These are phyloP conservation scores for Tiliacea aurago DNA, from an alignment of 2,888 invertebrate genomes.

Conservation along the genomic window DNA sequence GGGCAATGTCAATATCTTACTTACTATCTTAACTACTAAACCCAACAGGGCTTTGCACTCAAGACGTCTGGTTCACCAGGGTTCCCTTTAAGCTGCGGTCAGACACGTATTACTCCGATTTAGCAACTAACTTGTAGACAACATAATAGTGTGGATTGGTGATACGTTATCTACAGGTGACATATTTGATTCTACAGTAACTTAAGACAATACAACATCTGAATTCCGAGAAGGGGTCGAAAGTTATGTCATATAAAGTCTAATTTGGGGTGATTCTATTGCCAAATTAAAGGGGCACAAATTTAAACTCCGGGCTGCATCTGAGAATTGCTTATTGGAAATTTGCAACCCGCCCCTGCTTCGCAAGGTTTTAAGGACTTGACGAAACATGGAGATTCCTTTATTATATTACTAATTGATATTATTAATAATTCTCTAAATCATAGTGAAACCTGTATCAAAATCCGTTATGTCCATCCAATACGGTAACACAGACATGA, in stretches of 20 bases:
- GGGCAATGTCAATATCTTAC: too few relatives aligned
- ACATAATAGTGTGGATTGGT: not conserved
- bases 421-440: too few relatives aligned
- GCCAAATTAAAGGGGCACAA: not conserved
- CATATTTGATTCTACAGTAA: not conserved
- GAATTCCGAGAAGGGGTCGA: not conserved
- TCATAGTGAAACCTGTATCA: not conserved
- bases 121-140: not conserved
- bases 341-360: too few relatives aligned
- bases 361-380: not conserved
- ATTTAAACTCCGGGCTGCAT: not conserved
- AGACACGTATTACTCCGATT: not conserved
- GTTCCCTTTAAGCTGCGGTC: slow-evolving; percentile 1
- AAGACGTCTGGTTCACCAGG: slow-evolving; percentile 15
- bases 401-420: too few relatives aligned
- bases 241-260: not conserved
- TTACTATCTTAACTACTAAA: too few relatives aligned
- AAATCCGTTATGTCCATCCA: not conserved
- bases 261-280: not conserved
- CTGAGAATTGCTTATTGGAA: not conserved
- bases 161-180: not conserved
- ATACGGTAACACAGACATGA: too few relatives aligned
- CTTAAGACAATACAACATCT: not conserved
- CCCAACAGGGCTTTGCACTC: slow-evolving; percentile 36
- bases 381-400: not conserved